phyloP scores from a whole-genome alignment of 92 coral and sea anemone genomes.

The Pocillopora meandrina region DNA sequence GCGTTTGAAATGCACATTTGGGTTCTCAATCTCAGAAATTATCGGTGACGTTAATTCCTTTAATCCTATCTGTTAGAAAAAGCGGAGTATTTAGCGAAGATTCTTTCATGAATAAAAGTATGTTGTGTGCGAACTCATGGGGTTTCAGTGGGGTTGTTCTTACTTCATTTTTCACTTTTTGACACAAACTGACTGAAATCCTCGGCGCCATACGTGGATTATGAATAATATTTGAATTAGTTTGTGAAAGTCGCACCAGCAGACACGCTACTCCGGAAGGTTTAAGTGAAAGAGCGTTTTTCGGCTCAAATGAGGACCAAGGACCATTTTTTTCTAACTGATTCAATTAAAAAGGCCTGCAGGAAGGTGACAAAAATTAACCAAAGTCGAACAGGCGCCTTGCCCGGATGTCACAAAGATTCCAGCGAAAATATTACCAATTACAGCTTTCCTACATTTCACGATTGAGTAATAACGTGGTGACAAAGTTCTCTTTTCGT shows the following conservation, averaged over 20 bases:
- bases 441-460: not conserved
- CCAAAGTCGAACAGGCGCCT: slow-evolving; percentile 38
- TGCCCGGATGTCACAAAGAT: slow-evolving; percentile 37
- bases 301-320: not conserved
- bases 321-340: not conserved
- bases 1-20: not conserved
- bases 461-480: not conserved
- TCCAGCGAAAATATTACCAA: slow-evolving; percentile 17
- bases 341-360: slow-evolving; percentile 34
- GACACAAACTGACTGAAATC: slow-evolving; percentile 37
- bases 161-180: slow-evolving; percentile 50
- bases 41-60: not conserved
- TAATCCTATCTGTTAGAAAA: not conserved
- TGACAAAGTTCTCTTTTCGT: not conserved
- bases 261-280: slow-evolving; percentile 23
- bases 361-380: slow-evolving; percentile 42
- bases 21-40: not conserved
- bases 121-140: slow-evolving; percentile 16
- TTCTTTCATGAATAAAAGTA: not conserved
- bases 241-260: not conserved
- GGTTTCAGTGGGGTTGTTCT: slow-evolving; percentile 18
- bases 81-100: not conserved
- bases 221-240: slow-evolving; percentile 32
- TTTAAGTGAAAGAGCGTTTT: slow-evolving; percentile 12
- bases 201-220: slow-evolving; percentile 10